Evolutionary conservation across 2,797 vertebrate genomes (phyloP), one percentile per base, ranked within the genome.

Genomic region (Rhinella marina): DNA sequence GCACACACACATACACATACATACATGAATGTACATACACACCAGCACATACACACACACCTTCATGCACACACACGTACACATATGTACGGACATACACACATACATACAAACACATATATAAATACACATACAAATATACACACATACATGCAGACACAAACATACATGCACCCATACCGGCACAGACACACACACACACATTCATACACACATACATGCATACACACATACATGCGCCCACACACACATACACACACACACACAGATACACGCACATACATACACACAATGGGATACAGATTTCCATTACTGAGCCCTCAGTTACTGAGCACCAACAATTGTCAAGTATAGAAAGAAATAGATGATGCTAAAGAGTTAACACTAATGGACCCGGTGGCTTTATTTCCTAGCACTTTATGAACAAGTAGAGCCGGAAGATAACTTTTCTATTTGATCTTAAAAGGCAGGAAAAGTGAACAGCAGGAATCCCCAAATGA

Each of bases 401-500:
- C n/a, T 73, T 73, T 81, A 66, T 29, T 27, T 29, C 16, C 12
- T 27, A 56, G 70, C 17, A 54, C 21, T 77, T 82, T 83, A 72
- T 56, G 29, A 54, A 13, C 81, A 66, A 76, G 52, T 61, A 66
- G 29, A 76, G 81, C 72, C 73, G 72, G 80, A 88, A 68, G 73
- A 70, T 70, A 82, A 79, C 25, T 82, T 87, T 80, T 82, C 80
- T 73, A 61, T 82, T 82, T 82, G 80, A 82, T 87, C 57, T 84
- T 77, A 88, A 80, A 85, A 70, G 70, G 82, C 64, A 85, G 77
- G 82, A 88, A 83, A 80, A 73, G 41, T 50, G 61, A 88, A 85
- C 87, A 88, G 87, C 76, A 85, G 87, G 87, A 84, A 80, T 81
- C 56, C 56, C 56, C 85, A 88, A 80, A 88, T 79, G 29, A 73